Evolutionary conservation across 2,888 invertebrate genomes (phyloP).

Genomic region (Acleris literana): DNA sequence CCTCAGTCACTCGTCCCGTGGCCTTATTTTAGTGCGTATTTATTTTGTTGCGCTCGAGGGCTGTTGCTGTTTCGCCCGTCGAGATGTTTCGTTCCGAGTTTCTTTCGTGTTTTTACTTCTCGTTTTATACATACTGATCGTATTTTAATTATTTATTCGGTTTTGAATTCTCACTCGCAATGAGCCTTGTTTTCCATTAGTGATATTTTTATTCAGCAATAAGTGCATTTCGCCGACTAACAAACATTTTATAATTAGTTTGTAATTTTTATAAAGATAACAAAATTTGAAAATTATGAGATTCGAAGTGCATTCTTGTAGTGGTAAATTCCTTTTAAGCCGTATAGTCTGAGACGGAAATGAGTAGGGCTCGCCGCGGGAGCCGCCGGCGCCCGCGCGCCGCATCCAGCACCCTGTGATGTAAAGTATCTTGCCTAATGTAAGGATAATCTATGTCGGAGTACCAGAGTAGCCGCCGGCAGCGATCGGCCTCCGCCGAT

Average conservation of each 20-base stretch:
- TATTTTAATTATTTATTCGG: constrained; percentile 80
- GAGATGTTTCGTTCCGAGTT: constrained; percentile 77
- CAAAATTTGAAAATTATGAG: constrained; percentile 79
- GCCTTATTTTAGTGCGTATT: constrained; percentile 76
- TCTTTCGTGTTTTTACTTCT: constrained; percentile 71
- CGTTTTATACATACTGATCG: constrained; percentile 71
- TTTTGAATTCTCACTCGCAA: constrained; percentile 74
- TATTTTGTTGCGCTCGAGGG: constrained; percentile 80
- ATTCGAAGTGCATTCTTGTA: constrained; percentile 83
- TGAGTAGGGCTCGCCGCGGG: constrained; percentile 50
- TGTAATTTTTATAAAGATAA: constrained; percentile 75
- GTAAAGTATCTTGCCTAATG: constrained; percentile 79
- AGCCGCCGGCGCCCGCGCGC: constrained; percentile 2
- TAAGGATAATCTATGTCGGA: constrained; percentile 77
- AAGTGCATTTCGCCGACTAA: constrained; percentile 79
- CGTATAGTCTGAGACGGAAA: constrained; percentile 78
- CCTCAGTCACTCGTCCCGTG: constrained; percentile 81
- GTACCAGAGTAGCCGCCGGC: constrained; percentile 64
- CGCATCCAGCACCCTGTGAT: constrained; percentile 70
- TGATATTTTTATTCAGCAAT: constrained; percentile 84
- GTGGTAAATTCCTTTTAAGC: constrained; percentile 80
- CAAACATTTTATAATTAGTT: constrained; percentile 75
- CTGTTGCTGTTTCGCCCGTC: constrained; percentile 79
- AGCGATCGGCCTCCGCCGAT: constrained; percentile 67
- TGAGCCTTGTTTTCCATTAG: constrained; percentile 81